Conservation (phyloP, 1,140 invertebrate species). For the Trichonephila clavipes region DNA sequence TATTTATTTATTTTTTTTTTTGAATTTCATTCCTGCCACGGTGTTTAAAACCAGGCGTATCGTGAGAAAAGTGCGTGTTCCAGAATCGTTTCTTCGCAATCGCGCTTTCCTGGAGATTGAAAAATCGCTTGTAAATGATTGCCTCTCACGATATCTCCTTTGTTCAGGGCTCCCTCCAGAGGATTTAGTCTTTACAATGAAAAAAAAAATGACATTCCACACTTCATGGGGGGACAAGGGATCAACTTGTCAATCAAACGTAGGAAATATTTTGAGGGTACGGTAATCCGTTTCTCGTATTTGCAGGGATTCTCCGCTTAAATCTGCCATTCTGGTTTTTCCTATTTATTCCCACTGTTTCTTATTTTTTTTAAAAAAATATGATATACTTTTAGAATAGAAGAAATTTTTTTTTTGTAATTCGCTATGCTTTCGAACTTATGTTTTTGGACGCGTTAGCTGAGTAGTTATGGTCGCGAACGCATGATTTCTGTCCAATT, state of each 20-base stretch:
- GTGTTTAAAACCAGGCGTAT: background rate
- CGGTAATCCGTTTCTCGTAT: too few species aligned
- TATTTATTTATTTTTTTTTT: background rate
- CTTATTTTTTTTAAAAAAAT: too few species aligned
- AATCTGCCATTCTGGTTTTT: too few species aligned
- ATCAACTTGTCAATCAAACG: background rate
- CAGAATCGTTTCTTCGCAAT: background rate
- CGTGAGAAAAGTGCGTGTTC: constrained; percentile 6
- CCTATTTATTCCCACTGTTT: too few species aligned
- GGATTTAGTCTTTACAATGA: background rate
- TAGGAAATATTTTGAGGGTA: too few species aligned
- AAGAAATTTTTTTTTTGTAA: too few species aligned
- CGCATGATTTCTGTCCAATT: too few species aligned
- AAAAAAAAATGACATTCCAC: background rate
- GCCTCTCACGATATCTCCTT: background rate
- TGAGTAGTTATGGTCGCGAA: too few species aligned
- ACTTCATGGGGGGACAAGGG: background rate
- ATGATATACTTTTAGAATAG: too few species aligned
- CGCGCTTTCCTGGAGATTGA: background rate
- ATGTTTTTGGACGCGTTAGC: too few species aligned
- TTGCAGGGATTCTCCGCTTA: too few species aligned
- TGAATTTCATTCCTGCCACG: background rate
- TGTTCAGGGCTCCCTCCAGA: background rate
- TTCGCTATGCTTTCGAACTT: too few species aligned
- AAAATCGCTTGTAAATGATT: constrained; percentile 10